These are phyloP conservation scores for Agrilus planipennis DNA, from an alignment of 1,140 invertebrate genomes.

Conservation along the genomic window DNA sequence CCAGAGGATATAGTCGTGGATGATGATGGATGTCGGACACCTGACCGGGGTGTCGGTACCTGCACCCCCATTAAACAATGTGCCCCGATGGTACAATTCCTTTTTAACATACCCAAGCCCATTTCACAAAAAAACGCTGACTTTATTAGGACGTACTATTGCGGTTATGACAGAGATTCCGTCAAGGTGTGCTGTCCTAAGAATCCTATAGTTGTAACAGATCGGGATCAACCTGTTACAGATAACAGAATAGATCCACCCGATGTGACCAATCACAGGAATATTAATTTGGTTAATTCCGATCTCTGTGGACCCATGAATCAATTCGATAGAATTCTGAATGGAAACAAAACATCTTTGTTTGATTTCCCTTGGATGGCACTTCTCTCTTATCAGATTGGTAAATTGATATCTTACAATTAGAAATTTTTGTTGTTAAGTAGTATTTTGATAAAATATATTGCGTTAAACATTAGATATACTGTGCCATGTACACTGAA, in stretches of 20 bases:
- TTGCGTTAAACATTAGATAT: too few species aligned
- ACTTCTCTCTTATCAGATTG: slow-evolving; percentile 40
- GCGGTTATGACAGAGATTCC: slow-evolving; percentile 34
- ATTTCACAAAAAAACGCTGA: slow-evolving; percentile 12
- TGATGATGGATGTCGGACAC: slow-evolving; percentile 29
- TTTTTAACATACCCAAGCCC: slow-evolving; percentile 17
- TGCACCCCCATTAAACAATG: slow-evolving; percentile 34
- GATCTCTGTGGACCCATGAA: slow-evolving; percentile 34
- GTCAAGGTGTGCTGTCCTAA: slow-evolving; percentile 40
- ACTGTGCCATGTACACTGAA: too few species aligned
- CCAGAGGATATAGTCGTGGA: too few species aligned
- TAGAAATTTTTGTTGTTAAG: slow-evolving; percentile 5
- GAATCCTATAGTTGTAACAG: slow-evolving; percentile 12
- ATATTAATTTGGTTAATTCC: slow-evolving; percentile 36
- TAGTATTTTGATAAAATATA: neutral
- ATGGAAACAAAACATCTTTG: slow-evolving; percentile 43
- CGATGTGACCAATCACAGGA: slow-evolving; percentile 41
- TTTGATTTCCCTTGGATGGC: slow-evolving; percentile 58
- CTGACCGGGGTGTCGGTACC: slow-evolving; percentile 27
- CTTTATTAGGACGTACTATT: slow-evolving; percentile 34
- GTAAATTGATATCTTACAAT: too few species aligned
- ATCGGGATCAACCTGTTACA: too few species aligned
- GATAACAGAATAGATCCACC: slow-evolving; percentile 25
- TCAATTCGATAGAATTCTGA: slow-evolving; percentile 37
- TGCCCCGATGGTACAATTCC: slow-evolving; percentile 26